Evolutionary conservation across 2,888 invertebrate genomes (phyloP).

Genomic region (Chrysotoxum bicinctum): DNA sequence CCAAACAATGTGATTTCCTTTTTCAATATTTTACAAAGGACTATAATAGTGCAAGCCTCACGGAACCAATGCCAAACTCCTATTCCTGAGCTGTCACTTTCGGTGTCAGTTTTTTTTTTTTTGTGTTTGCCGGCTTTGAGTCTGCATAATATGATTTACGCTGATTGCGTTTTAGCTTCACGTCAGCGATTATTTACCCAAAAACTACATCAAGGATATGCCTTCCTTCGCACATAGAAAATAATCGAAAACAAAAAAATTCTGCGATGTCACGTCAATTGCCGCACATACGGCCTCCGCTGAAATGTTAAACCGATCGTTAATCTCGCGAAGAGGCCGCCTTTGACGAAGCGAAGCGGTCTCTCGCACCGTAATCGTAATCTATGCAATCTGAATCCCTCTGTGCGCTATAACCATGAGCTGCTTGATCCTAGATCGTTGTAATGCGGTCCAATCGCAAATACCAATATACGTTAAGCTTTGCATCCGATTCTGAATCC

Average conservation of each 20-base stretch:
- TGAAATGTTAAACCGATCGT: slow-evolving; percentile 59
- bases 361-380: slow-evolving; percentile 31
- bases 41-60: not conserved
- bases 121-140: slow-evolving; percentile 7
- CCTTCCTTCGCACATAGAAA: not conserved
- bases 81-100: slow-evolving; percentile 30
- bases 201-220: slow-evolving; percentile 35
- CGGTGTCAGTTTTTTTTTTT: slow-evolving; percentile 23
- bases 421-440: slow-evolving; percentile 45
- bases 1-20: not conserved
- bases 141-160: slow-evolving; percentile 52
- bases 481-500: slow-evolving; percentile 4
- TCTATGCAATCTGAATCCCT: slow-evolving; percentile 34
- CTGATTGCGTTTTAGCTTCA: slow-evolving; percentile 49
- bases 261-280: slow-evolving; percentile 51
- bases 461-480: slow-evolving; percentile 1
- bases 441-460: slow-evolving; percentile 38
- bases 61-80: not conserved
- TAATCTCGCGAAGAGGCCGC: slow-evolving; percentile 63
- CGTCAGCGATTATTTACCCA: slow-evolving; percentile 26
- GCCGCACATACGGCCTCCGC: slow-evolving; percentile 37
- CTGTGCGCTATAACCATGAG: slow-evolving; percentile 24
- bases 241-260: not conserved
- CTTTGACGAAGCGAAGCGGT: slow-evolving; percentile 45
- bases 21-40: not conserved